A percentile compares a stretch with the other conserved stretches of the same genome.
Conservation (phyloP, 1,140 invertebrate genomes). For the Ericerus pela region DNA sequence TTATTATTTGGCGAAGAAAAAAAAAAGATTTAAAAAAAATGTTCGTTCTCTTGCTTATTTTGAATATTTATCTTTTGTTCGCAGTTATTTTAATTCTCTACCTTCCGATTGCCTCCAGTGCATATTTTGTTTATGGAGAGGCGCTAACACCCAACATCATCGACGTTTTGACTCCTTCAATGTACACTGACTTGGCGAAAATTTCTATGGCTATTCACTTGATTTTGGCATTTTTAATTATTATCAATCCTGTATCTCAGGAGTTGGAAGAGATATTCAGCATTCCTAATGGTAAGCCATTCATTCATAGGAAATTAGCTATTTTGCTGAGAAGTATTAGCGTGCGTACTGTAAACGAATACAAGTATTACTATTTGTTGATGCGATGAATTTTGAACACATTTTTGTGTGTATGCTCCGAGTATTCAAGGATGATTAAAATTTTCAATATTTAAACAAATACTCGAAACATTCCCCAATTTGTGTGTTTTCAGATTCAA, state of each 20-base stretch:
- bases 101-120: constrained; percentile 38
- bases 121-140: constrained; percentile 45
- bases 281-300: constrained; percentile 42
- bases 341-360: too few species aligned
- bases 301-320: too few species aligned
- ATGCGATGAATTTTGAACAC: too few species aligned
- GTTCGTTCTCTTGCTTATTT: background rate
- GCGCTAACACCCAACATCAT: constrained; percentile 38
- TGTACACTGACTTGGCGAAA: constrained; percentile 37
- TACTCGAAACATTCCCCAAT: too few species aligned
- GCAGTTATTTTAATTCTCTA: constrained; percentile 43
- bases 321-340: too few species aligned
- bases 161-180: constrained; percentile 33
- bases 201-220: constrained; percentile 45
- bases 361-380: too few species aligned
- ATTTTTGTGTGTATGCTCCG: too few species aligned
- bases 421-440: too few species aligned
- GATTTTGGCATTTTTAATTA: constrained; percentile 45
- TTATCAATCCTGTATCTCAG: constrained; percentile 49
- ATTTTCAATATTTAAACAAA: too few species aligned
- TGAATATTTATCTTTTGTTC: constrained; percentile 3
- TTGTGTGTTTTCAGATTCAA: too few species aligned
- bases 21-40: background rate
- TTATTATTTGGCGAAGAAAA: too few species aligned
- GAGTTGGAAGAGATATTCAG: constrained; percentile 51